Evolutionary conservation across 2,888 invertebrate genomes (phyloP).

Genomic region (Tenthredo distinguenda): DNA sequence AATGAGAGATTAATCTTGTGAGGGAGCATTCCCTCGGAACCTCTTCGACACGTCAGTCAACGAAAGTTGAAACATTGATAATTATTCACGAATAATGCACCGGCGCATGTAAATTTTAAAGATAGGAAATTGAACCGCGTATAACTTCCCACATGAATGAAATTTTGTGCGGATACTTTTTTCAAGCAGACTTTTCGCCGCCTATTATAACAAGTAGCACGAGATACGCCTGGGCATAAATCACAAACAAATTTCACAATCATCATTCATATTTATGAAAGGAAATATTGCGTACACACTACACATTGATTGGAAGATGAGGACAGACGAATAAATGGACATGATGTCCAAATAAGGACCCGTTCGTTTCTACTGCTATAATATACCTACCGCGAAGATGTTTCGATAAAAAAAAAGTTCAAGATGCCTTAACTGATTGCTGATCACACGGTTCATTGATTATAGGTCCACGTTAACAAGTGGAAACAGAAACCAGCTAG

Average conservation of each 20-base stretch:
- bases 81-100: background rate
- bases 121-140: background rate
- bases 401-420: background rate
- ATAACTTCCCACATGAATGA: background rate
- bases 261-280: constrained; percentile 1
- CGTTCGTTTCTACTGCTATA: background rate
- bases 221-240: background rate
- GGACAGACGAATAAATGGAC: background rate
- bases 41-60: background rate
- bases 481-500: constrained; percentile 47
- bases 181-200: background rate
- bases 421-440: constrained; percentile 7
- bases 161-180: background rate
- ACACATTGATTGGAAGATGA: constrained; percentile 25
- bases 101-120: background rate
- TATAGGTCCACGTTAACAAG: constrained; percentile 37
- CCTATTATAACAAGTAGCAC: constrained; percentile 3
- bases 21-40: background rate
- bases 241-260: constrained; percentile 26
- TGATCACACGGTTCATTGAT: constrained; percentile 35
- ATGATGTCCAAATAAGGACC: constrained; percentile 27
- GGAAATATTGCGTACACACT: constrained; percentile 14
- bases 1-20: background rate
- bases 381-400: background rate
- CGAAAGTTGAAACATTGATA: background rate